Percentiles rank a stretch among this genome's conserved stretches.
Conservation (phyloP, 1,140 invertebrate species). For the Idris sp. region DNA sequence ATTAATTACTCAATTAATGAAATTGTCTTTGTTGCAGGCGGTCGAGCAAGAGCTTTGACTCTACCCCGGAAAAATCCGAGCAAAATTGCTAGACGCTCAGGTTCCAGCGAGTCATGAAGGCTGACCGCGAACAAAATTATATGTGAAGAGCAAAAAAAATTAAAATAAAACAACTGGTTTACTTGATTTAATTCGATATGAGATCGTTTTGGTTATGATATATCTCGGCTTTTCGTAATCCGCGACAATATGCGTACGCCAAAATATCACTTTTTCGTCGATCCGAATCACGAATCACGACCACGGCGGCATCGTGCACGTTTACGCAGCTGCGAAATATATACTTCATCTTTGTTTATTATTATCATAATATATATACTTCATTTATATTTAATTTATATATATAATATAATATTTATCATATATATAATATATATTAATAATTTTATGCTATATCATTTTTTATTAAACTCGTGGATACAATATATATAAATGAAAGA, state of each 20-base stretch:
- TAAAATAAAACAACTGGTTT: conserved; percentile 55
- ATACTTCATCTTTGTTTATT: conserved; percentile 49
- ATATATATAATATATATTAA: conserved; percentile 28
- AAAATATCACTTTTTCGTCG: conserved; percentile 63
- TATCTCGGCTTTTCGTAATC: conserved; percentile 72
- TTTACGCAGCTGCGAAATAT: conserved; percentile 56
- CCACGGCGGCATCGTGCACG: conserved; percentile 29
- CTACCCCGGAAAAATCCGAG: too few species aligned
- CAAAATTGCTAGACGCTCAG: conserved; percentile 35
- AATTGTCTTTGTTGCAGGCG: conserved; percentile 69
- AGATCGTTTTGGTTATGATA: conserved; percentile 77
- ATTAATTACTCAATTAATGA: conserved; percentile 54
- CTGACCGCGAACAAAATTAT: too few species aligned
- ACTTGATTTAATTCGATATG: conserved; percentile 75
- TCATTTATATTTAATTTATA: conserved; percentile 33
- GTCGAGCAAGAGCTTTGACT: conserved; percentile 62
- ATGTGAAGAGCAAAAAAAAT: conserved; percentile 59
- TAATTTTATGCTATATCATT: conserved; percentile 35
- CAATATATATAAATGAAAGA: conserved; percentile 45
- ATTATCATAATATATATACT: conserved; percentile 34
- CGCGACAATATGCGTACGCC: conserved; percentile 61
- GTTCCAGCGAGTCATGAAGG: conserved; percentile 36
- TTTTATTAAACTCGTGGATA: conserved; percentile 23
- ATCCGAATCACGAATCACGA: conserved; percentile 60
- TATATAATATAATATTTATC: conserved; percentile 27